Evolutionary conservation across 2,888 invertebrate genomes (phyloP).

Genomic region (Drosophila subquinaria): DNA sequence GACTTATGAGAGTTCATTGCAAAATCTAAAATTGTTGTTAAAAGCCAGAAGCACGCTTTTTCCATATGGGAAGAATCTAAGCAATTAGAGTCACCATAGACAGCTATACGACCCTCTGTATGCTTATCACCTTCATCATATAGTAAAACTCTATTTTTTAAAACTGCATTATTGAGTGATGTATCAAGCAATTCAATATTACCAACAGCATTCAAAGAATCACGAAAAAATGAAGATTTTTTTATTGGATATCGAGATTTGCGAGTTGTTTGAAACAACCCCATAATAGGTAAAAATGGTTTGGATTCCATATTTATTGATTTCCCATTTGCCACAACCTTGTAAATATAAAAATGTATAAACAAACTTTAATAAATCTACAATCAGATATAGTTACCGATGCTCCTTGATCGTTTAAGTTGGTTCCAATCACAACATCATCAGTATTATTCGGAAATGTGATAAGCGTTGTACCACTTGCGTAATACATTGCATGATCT

Average conservation of each 20-base stretch:
- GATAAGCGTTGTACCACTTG: conserved; percentile 95
- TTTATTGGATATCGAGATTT: conserved; percentile 17
- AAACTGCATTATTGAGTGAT: conserved; percentile 73
- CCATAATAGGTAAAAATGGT: conserved; percentile 88
- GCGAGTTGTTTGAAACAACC: conserved; percentile 88
- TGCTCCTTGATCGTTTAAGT: conserved; percentile 93
- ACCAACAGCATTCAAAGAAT: conserved; percentile 36
- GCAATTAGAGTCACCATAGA: conserved; percentile 98
- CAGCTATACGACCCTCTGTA: conserved; percentile 90
- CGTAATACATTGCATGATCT: conserved; percentile 95
- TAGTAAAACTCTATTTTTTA: conserved; percentile 80
- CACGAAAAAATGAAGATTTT: conserved; percentile 38
- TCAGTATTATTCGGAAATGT: conserved; percentile 92
- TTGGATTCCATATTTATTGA: conserved; percentile 48
- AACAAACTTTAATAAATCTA: background rate
- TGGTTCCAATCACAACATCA: conserved; percentile 89
- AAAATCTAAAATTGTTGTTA: conserved; percentile 95
- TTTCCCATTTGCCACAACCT: conserved; percentile 78
- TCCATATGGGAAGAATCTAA: conserved; percentile 95
- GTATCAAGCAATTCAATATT: conserved; percentile 57
- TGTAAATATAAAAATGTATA: conserved; percentile 21
- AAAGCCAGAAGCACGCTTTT: conserved; percentile 96
- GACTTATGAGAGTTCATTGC: conserved; percentile 93
- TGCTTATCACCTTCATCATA: conserved; percentile 42
- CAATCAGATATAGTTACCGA: conserved; percentile 86